These are phyloP conservation scores for Drosophila rellima DNA, from an alignment of 2,888 invertebrate genomes.

Conservation along the genomic window DNA sequence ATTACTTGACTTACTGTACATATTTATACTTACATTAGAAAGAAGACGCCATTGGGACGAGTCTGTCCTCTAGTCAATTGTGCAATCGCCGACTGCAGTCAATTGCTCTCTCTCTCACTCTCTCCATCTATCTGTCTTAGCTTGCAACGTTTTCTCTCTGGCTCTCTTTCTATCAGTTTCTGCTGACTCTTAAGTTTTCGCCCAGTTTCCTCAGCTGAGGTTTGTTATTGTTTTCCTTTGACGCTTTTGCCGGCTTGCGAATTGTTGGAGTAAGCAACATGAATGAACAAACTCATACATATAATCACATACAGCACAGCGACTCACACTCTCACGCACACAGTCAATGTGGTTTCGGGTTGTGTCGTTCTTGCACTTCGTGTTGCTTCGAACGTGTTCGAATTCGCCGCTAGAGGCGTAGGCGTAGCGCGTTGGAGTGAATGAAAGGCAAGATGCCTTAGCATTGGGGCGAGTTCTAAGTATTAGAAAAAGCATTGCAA, in stretches of 20 bases:
- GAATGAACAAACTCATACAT: constrained; percentile 65
- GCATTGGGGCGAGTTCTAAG: constrained; percentile 51
- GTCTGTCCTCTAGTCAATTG: constrained; percentile 45
- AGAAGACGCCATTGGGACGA: constrained; percentile 48
- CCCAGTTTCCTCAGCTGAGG: constrained; percentile 74
- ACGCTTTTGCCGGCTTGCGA: constrained; percentile 69
- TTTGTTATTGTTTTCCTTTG: constrained; percentile 79
- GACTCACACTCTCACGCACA: constrained; percentile 9
- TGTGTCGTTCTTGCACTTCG: constrained; percentile 59
- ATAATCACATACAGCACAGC: constrained; percentile 19
- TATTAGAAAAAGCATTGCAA: constrained; percentile 54
- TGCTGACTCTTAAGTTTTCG: constrained; percentile 56
- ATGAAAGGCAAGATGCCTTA: constrained; percentile 26
- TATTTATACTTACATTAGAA: constrained; percentile 18
- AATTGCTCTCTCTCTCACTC: constrained; percentile 18
- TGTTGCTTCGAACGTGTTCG: constrained; percentile 75
- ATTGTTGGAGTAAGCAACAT: constrained; percentile 55
- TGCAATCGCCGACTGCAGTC: constrained; percentile 68
- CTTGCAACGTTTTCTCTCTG: not conserved
- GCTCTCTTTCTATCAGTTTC: constrained; percentile 5
- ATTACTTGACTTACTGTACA: not conserved
- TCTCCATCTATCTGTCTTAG: constrained; percentile 6
- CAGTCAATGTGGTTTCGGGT: constrained; percentile 50
- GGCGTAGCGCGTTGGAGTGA: not conserved
- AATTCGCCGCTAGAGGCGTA: constrained; percentile 22